Percentiles rank a stretch among this genome's conserved stretches.
These are phyloP conservation scores for roundworm (Caenorhabditis elegans) DNA, from an alignment of 1,140 invertebrate genomes.

Conservation along the genomic window DNA sequence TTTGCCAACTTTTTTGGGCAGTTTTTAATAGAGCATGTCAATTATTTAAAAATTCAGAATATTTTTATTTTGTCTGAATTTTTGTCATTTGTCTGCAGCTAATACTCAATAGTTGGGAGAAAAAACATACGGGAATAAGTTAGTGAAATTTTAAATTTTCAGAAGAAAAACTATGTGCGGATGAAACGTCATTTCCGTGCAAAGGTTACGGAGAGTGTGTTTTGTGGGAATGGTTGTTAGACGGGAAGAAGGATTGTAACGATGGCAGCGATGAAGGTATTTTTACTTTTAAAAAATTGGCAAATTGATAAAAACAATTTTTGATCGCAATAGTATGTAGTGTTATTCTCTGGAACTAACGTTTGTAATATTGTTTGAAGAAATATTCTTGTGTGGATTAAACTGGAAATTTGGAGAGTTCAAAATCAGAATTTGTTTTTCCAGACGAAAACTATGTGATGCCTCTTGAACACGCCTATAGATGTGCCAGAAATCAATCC, in stretches of 20 bases:
- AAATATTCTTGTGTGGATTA: no score
- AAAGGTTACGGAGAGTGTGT: conserved; percentile 52
- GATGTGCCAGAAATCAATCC: background rate
- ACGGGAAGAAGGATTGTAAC: conserved; percentile 48
- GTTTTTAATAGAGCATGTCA: no score
- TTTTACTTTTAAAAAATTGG: background rate
- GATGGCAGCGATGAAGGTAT: conserved; percentile 49
- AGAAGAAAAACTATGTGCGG: conserved; percentile 48
- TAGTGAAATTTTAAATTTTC: background rate
- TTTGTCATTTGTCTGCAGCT: no score
- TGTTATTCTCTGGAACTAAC: no score
- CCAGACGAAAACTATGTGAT: conserved; percentile 16
- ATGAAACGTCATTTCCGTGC: conserved; percentile 38
- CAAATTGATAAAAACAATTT: background rate
- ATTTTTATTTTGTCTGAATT: no score
- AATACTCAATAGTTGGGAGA: no score
- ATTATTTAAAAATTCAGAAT: no score
- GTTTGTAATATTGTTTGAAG: no score
- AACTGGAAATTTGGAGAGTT: no score
- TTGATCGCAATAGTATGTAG: no score
- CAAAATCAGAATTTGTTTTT: background rate
- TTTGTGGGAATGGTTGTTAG: conserved; percentile 42
- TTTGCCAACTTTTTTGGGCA: no score
- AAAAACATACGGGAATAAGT: no score
- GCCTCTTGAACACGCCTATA: conserved; percentile 1